A percentile compares a stretch with the other conserved stretches of the same genome.
Evolutionary conservation across 2,113 vertebrate genomes (phyloP).

Genomic region (Gymnorhina tibicen): DNA sequence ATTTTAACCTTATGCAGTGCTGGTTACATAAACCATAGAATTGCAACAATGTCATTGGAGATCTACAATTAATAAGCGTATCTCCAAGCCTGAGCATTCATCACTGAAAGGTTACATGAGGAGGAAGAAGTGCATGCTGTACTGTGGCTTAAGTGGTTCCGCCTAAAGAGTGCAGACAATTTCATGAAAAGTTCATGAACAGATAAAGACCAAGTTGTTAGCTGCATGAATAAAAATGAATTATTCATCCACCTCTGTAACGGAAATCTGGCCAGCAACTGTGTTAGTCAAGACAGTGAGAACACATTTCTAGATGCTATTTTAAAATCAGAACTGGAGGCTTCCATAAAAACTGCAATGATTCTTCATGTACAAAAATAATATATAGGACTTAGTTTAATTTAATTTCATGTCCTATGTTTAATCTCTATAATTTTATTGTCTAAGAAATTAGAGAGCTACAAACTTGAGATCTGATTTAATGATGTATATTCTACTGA

Average conservation of each 20-base stretch:
- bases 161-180: neutral
- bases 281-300: neutral
- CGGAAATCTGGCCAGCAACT: neutral
- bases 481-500: neutral
- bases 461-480: neutral
- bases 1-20: neutral
- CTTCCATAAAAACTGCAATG: neutral
- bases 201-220: neutral
- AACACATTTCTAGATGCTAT: neutral
- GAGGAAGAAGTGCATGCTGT: neutral
- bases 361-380: neutral
- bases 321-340: neutral
- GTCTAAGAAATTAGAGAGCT: neutral
- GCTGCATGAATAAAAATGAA: neutral
- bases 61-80: neutral
- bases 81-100: neutral
- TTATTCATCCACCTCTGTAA: neutral
- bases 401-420: neutral
- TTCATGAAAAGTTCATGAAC: neutral
- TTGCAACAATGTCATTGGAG: neutral
- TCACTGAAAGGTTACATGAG: neutral
- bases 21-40: neutral
- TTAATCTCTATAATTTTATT: neutral
- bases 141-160: neutral
- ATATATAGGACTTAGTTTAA: neutral